Evolutionary conservation across 2,888 invertebrate species (phyloP).

Genomic region (Lacanobia wlatinum): DNA sequence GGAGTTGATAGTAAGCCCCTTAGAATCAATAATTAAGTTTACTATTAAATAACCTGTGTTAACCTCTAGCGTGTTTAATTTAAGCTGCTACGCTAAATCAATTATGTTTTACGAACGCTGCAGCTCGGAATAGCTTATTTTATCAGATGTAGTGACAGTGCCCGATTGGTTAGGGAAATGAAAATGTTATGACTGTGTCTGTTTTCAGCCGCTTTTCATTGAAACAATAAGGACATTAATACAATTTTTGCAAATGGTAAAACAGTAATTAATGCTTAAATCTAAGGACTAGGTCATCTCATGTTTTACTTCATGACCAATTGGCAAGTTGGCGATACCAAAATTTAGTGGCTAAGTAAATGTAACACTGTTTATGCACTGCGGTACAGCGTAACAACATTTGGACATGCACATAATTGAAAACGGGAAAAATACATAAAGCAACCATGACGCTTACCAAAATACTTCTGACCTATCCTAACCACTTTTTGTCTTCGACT

Average conservation of each 20-base stretch:
- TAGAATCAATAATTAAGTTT: slow-evolving; percentile 74
- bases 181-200: not conserved
- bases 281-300: not conserved
- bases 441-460: not conserved
- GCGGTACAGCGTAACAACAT: too few species aligned
- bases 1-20: slow-evolving; percentile 29
- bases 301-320: not conserved
- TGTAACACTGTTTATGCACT: too few species aligned
- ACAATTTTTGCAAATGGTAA: too few species aligned
- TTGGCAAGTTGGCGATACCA: too few species aligned
- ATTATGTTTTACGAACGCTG: slow-evolving; percentile 59
- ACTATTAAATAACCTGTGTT: slow-evolving; percentile 76
- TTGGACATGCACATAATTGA: too few species aligned
- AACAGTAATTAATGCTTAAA: too few species aligned
- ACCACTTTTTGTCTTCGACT: not conserved
- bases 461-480: not conserved
- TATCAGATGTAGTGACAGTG: slow-evolving; percentile 23
- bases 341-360: too few species aligned
- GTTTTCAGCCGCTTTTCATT: not conserved
- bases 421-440: not conserved
- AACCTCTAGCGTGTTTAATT: slow-evolving; percentile 77
- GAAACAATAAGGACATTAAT: not conserved
- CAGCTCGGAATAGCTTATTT: slow-evolving; percentile 43
- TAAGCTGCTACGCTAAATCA: slow-evolving; percentile 69
- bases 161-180: not conserved